phyloP scores from a whole-genome alignment of 35 echinoderm and acorn worm genomes.

The Chiridota heheva region DNA sequence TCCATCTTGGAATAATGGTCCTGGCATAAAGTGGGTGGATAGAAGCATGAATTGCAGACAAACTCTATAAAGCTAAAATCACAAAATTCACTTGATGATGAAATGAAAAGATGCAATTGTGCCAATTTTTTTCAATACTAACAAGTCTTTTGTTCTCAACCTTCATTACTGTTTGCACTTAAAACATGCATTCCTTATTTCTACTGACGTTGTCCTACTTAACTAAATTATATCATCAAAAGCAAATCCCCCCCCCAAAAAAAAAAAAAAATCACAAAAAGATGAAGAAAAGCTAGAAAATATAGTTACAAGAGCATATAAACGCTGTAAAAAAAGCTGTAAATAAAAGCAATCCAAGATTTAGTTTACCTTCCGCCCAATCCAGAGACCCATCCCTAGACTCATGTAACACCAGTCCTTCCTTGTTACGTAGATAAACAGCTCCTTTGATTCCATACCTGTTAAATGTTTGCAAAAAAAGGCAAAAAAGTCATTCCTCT shows the following conservation, averaged over 20 bases:
- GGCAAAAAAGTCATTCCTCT: not conserved
- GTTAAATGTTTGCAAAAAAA: not conserved
- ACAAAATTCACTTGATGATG: too few species aligned
- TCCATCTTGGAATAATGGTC: too few species aligned
- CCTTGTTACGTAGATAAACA: conserved; percentile 72
- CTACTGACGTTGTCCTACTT: not conserved
- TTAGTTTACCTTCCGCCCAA: conserved; percentile 64
- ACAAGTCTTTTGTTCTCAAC: too few species aligned
- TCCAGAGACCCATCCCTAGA: not conserved
- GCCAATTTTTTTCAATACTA: too few species aligned
- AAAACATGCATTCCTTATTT: not conserved
- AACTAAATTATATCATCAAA: not conserved
- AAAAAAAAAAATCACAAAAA: not conserved
- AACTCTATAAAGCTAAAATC: too few species aligned
- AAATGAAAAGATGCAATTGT: too few species aligned
- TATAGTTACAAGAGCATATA: not conserved
- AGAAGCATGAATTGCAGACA: too few species aligned
- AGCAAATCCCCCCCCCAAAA: not conserved
- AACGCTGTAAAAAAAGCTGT: not conserved
- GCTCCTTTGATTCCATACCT: conserved; percentile 99
- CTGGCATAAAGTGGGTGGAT: too few species aligned
- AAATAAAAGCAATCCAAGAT: not conserved
- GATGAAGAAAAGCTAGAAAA: not conserved
- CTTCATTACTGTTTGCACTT: not conserved
- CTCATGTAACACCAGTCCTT: conserved; percentile 56